These are phyloP conservation scores for Julus scandinavius DNA, from an alignment of 2,888 invertebrate species.

Conservation along the genomic window DNA sequence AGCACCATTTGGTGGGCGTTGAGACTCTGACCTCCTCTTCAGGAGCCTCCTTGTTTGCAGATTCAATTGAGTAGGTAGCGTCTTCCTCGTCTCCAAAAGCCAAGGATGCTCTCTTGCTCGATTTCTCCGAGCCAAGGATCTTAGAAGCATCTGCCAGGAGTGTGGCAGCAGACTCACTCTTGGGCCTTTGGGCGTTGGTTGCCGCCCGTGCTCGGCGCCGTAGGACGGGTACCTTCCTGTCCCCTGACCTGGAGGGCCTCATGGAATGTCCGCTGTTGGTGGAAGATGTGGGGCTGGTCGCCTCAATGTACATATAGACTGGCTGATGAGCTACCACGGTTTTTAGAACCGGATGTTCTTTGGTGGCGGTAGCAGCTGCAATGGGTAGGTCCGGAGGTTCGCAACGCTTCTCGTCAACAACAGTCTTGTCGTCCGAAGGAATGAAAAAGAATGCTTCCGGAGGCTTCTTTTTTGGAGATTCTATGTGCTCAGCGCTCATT, in stretches of 20 bases:
- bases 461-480: neutral
- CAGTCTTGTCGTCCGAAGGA: neutral
- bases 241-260: neutral
- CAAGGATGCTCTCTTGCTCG: slow-evolving; percentile 48
- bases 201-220: slow-evolving; percentile 9
- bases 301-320: slow-evolving; percentile 57
- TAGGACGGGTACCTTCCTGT: slow-evolving; percentile 10
- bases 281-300: slow-evolving; percentile 27
- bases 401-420: neutral
- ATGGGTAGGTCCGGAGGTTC: neutral
- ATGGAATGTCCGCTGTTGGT: slow-evolving; percentile 19
- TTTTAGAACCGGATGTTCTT: neutral
- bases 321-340: slow-evolving; percentile 44
- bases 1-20: slow-evolving; percentile 62
- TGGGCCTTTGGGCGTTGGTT: slow-evolving; percentile 20
- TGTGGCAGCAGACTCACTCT: slow-evolving; percentile 53
- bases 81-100: slow-evolving; percentile 23
- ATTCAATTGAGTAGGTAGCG: neutral
- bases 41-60: neutral
- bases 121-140: neutral
- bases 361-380: neutral
- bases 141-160: neutral
- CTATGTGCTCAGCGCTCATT: neutral
- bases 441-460: neutral
- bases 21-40: neutral